phyloP scores from a whole-genome alignment of 2,797 vertebrate species.

The Streptopelia turtur region DNA sequence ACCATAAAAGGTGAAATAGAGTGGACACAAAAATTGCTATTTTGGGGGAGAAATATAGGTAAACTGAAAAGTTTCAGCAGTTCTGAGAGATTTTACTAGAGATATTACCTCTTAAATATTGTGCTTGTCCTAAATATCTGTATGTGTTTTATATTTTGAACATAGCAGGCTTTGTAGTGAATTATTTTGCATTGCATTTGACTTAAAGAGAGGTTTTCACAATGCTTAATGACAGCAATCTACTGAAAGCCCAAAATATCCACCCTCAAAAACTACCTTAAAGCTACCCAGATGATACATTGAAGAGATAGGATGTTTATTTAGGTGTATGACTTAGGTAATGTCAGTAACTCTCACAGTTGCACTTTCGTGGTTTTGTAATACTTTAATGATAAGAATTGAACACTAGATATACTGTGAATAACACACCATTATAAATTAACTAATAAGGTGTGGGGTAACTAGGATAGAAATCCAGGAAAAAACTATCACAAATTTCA shows the following conservation, averaged over 20 bases:
- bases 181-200: background rate
- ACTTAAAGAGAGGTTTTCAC: background rate
- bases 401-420: background rate
- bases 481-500: background rate
- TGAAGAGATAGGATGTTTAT: background rate
- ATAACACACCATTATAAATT: background rate
- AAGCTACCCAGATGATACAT: rapidly evolving
- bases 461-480: background rate
- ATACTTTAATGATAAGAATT: background rate
- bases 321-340: background rate
- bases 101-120: background rate
- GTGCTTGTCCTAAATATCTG: background rate
- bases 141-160: background rate
- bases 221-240: background rate
- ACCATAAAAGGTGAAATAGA: background rate
- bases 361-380: rapidly evolving
- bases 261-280: background rate
- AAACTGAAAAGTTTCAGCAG: background rate
- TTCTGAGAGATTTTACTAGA: background rate
- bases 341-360: background rate
- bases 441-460: rapidly evolving
- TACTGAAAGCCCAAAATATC: background rate
- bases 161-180: background rate
- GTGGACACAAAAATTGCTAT: background rate
- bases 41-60: background rate